Conservation (phyloP, 2,797 vertebrate genomes). For the Myioborus miniatus region DNA sequence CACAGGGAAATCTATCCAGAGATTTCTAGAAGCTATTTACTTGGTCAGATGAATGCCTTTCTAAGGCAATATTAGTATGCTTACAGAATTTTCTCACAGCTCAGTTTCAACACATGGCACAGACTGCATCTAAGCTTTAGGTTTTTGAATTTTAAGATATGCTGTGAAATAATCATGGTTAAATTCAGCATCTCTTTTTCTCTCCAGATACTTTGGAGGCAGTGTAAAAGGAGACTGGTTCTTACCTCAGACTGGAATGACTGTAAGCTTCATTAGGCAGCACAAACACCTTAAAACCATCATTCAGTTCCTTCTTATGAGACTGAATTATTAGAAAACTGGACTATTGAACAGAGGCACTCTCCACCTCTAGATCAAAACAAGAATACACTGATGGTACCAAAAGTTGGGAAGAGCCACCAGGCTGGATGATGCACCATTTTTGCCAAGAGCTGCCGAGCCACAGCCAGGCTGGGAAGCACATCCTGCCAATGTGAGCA, state of each 20-base stretch:
- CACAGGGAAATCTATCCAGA: not conserved
- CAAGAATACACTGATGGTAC: not conserved
- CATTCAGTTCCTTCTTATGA: not conserved
- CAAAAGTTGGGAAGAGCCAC: not conserved
- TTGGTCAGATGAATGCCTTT: not conserved
- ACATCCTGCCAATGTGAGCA: rapidly evolving
- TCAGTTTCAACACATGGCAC: not conserved
- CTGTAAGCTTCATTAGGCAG: rapidly evolving
- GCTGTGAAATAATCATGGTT: not conserved
- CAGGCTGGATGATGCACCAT: not conserved
- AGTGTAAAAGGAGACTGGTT: not conserved
- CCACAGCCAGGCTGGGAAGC: not conserved
- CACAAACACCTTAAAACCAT: not conserved
- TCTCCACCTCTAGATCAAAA: not conserved
- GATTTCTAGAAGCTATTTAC: not conserved
- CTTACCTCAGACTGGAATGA: not conserved
- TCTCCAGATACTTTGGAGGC: not conserved
- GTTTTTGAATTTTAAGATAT: not conserved
- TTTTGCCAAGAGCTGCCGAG: not conserved
- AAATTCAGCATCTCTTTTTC: not conserved
- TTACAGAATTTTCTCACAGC: not conserved
- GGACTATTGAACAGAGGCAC: not conserved
- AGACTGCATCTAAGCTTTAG: not conserved
- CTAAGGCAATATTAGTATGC: not conserved
- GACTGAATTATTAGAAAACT: not conserved